These are phyloP conservation scores for Metellina segmentata DNA, from an alignment of 2,888 invertebrate genomes.

Conservation along the genomic window DNA sequence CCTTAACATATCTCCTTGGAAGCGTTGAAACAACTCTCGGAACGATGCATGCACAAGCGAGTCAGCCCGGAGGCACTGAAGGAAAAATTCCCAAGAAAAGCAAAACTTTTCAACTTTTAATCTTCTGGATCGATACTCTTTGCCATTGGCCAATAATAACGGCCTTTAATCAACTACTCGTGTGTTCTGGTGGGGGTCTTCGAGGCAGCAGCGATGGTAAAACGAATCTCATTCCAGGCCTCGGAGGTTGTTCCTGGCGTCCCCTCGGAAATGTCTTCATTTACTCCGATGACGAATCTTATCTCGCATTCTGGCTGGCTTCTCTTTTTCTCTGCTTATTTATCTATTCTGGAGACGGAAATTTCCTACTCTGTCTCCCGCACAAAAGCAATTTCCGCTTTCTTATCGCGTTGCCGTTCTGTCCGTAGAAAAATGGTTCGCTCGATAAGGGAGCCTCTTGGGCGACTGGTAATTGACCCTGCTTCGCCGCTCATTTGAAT, in stretches of 20 bases:
- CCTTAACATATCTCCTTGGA: too few species aligned
- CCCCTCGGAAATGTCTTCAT: not conserved
- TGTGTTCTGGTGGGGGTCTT: not conserved
- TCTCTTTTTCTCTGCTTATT: not conserved
- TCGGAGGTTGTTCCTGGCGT: too few species aligned
- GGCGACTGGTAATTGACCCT: constrained; percentile 34
- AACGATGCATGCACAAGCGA: too few species aligned
- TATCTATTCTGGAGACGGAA: constrained; percentile 31
- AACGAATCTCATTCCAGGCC: not conserved
- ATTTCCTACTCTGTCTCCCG: constrained; percentile 44
- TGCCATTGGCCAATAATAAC: too few species aligned
- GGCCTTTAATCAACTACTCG: not conserved
- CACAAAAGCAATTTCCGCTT: constrained; percentile 74
- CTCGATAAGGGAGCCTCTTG: constrained; percentile 11
- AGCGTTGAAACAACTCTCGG: too few species aligned
- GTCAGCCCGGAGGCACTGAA: too few species aligned
- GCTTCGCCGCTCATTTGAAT: constrained; percentile 6
- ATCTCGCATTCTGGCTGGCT: constrained; percentile 25
- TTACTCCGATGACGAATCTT: constrained; percentile 40
- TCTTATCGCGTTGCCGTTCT: constrained; percentile 62
- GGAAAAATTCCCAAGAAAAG: too few species aligned
- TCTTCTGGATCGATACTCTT: too few species aligned
- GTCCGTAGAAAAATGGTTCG: constrained; percentile 31
- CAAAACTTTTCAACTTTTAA: too few species aligned
- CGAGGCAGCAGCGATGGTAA: not conserved